Conservation (phyloP, 37 sponge, comb jelly and placozoan genomes). For the Oopsacas minuta region DNA sequence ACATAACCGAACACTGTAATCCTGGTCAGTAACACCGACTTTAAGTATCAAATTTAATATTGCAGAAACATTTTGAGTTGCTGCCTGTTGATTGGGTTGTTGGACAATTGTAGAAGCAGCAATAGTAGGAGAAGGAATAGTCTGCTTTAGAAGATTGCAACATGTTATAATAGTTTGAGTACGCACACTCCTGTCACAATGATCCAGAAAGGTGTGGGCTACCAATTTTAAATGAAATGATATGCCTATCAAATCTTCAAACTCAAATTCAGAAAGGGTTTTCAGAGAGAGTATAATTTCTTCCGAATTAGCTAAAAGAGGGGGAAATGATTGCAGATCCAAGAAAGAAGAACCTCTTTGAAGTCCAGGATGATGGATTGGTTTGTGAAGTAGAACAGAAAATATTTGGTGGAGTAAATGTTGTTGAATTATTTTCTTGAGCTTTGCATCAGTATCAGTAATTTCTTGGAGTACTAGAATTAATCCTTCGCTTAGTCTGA, state of each 20-base stretch:
- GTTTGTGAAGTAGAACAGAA: not conserved
- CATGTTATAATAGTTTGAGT: not conserved
- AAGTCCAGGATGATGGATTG: conserved; percentile 1
- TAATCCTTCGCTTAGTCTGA: not conserved
- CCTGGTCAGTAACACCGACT: conserved; percentile 27
- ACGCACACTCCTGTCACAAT: not conserved
- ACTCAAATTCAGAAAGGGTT: not conserved
- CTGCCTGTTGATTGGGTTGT: not conserved
- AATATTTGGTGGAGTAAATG: not conserved
- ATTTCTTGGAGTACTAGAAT: not conserved
- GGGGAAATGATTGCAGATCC: not conserved
- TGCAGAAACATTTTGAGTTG: not conserved
- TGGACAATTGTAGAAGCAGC: not conserved
- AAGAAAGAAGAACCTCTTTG: conserved; percentile 12
- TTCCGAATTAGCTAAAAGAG: not conserved
- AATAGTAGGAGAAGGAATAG: not conserved
- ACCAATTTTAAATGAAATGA: not conserved
- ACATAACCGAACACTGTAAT: conserved; percentile 57
- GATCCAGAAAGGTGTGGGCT: not conserved
- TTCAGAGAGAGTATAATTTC: not conserved
- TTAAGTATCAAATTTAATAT: not conserved
- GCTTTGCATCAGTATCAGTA: not conserved
- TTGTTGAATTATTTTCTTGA: not conserved
- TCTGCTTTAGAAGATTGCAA: not conserved
- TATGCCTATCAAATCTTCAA: not conserved